Evolutionary conservation across 2,113 vertebrate genomes (phyloP).

Genomic region (Pterophyllum scalare): DNA sequence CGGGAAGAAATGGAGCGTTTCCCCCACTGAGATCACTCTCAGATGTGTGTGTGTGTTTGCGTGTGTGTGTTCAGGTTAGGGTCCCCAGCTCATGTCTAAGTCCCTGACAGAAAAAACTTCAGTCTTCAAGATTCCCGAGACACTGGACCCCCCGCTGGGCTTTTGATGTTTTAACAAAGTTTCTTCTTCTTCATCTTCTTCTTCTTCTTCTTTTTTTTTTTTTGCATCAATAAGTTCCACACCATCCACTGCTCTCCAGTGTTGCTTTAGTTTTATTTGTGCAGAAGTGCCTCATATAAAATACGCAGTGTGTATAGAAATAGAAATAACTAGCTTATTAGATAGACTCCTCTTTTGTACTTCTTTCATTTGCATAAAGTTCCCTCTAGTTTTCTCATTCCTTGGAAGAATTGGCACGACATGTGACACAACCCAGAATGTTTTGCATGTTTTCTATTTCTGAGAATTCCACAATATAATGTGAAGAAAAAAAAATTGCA

Average conservation of each 20-base stretch:
- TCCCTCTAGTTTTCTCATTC: not conserved
- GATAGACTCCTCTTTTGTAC: not conserved
- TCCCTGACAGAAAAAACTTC: conserved; percentile 29
- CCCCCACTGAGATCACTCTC: conserved; percentile 76
- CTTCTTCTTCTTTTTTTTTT: not conserved
- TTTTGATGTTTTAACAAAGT: conserved; percentile 53
- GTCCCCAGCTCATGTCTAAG: conserved; percentile 32
- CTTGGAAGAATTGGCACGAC: conserved; percentile 9
- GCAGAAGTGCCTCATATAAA: conserved; percentile 4
- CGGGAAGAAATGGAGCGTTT: conserved; percentile 78
- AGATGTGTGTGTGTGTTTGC: conserved; percentile 69
- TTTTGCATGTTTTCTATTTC: conserved; percentile 28
- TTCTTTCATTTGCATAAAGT: conserved; percentile 9
- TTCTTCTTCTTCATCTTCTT: conserved; percentile 1
- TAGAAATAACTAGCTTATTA: conserved; percentile 16
- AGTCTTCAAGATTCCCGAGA: conserved; percentile 20
- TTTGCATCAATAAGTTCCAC: not conserved
- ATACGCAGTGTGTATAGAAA: not conserved
- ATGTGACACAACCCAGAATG: conserved; percentile 14
- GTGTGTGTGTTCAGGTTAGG: conserved; percentile 46
- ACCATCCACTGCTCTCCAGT: not conserved
- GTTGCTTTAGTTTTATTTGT: not conserved
- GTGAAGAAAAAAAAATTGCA: conserved; percentile 1
- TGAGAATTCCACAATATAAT: not conserved
- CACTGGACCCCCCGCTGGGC: conserved; percentile 35